Evolutionary conservation across 37 sponge, comb jelly and placozoan species (phyloP).

Genomic region (Geodia barretti): DNA sequence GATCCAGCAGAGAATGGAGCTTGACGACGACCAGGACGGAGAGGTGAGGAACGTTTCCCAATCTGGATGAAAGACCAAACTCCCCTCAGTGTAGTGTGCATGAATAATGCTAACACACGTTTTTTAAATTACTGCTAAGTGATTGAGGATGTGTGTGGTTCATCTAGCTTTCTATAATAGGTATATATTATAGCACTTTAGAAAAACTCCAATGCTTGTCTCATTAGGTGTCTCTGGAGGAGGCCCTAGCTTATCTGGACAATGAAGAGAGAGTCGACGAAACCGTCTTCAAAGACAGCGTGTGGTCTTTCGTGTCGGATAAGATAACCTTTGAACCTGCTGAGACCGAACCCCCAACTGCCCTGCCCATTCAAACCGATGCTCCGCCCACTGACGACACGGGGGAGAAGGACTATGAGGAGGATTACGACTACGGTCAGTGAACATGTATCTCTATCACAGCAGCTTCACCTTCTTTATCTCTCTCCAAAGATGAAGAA

Average conservation of each 20-base stretch:
- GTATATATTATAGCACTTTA: too few relatives aligned
- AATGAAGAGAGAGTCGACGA: conserved; percentile 25
- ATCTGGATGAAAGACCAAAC: too few relatives aligned
- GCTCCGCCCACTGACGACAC: neutral
- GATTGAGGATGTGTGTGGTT: too few relatives aligned
- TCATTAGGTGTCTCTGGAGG: conserved; percentile 26
- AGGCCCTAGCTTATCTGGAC: conserved; percentile 54
- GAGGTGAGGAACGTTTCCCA: conserved; percentile 47
- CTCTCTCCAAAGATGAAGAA: conserved; percentile 41
- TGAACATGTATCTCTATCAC: too few relatives aligned
- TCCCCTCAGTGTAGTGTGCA: too few relatives aligned
- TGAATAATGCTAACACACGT: too few relatives aligned
- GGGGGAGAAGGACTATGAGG: neutral
- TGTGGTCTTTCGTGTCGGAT: conserved; percentile 42
- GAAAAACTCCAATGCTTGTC: too few relatives aligned
- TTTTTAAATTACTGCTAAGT: too few relatives aligned
- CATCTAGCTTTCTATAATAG: too few relatives aligned
- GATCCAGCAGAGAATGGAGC: conserved; percentile 47
- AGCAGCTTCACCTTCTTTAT: too few relatives aligned
- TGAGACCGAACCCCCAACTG: neutral
- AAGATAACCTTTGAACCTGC: conserved; percentile 31
- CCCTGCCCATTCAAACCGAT: neutral
- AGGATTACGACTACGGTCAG: conserved; percentile 27
- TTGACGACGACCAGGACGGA: conserved; percentile 80
- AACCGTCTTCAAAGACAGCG: conserved; percentile 41